phyloP scores from a whole-genome alignment of 2,113 vertebrate genomes.

The Galemys pyrenaicus region DNA sequence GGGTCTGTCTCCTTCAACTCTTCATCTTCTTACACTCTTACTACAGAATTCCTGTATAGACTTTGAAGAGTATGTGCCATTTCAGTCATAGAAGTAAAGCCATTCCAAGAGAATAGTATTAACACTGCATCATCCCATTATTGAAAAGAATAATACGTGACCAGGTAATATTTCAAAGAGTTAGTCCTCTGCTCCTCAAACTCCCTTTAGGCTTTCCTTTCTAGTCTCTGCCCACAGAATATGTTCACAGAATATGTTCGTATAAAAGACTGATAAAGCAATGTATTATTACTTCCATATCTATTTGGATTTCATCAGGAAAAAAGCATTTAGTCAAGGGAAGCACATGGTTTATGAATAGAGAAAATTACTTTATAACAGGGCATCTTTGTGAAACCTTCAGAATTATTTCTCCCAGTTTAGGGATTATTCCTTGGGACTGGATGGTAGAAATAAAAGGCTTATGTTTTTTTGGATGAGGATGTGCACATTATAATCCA shows the following conservation, averaged over 20 bases:
- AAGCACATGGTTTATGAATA: neutral
- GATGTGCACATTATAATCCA: too few relatives aligned
- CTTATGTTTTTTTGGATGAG: neutral
- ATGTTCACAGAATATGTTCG: neutral
- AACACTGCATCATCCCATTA: neutral
- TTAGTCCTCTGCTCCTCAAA: neutral
- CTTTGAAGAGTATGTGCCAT: neutral
- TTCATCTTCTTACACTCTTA: neutral
- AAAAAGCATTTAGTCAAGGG: neutral
- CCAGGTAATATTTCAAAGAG: neutral
- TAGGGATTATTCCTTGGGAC: neutral
- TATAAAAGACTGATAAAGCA: neutral
- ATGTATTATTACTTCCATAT: neutral
- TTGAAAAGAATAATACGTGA: neutral
- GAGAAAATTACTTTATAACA: constrained; percentile 20
- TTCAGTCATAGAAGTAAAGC: neutral
- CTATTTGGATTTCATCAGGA: neutral
- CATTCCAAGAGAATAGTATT: neutral
- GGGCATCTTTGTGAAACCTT: neutral
- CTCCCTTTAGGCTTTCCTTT: neutral
- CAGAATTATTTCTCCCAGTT: neutral
- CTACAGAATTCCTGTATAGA: neutral
- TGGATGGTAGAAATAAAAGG: neutral
- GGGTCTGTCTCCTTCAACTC: neutral
- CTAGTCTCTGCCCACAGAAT: neutral